These are phyloP conservation scores for Perca schrenkii DNA, from an alignment of 2,113 vertebrate genomes.

Conservation along the genomic window DNA sequence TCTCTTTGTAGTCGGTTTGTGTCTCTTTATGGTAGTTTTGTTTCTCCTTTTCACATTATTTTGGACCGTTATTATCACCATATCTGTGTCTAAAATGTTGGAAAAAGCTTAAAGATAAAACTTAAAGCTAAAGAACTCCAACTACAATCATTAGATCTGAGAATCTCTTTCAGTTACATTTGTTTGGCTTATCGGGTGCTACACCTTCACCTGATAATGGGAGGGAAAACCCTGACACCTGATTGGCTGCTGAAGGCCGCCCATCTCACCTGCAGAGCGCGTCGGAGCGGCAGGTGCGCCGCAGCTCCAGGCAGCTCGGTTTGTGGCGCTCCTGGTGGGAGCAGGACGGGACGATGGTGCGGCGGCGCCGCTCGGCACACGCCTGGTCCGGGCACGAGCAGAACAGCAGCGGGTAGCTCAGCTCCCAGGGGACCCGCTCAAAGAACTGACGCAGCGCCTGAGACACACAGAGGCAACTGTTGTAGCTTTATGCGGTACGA, in stretches of 20 bases:
- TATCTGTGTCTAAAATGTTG: no score
- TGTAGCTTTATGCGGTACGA: no score
- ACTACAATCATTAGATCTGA: no score
- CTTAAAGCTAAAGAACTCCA: no score
- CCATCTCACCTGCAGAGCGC: constrained; percentile 89
- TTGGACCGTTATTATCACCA: no score
- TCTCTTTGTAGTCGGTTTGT: no score
- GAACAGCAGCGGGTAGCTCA: constrained; percentile 95
- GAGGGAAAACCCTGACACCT: background rate
- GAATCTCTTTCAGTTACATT: no score
- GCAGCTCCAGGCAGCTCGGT: constrained; percentile 91
- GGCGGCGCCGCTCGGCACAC: constrained; percentile 92
- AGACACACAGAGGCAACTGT: background rate
- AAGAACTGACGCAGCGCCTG: constrained; percentile 94
- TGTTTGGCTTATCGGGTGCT: no score
- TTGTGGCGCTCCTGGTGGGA: constrained; percentile 92
- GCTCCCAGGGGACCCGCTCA: constrained; percentile 91
- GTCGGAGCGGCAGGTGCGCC: constrained; percentile 86
- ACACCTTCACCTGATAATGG: no score
- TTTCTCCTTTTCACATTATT: no score
- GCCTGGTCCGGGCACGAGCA: constrained; percentile 94
- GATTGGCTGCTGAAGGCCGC: constrained; percentile 9
- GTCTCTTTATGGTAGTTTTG: no score
- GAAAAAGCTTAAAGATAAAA: no score
- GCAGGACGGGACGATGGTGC: constrained; percentile 94